phyloP scores from a whole-genome alignment of 2,888 invertebrate genomes.

The Drosophila peninsularis region DNA sequence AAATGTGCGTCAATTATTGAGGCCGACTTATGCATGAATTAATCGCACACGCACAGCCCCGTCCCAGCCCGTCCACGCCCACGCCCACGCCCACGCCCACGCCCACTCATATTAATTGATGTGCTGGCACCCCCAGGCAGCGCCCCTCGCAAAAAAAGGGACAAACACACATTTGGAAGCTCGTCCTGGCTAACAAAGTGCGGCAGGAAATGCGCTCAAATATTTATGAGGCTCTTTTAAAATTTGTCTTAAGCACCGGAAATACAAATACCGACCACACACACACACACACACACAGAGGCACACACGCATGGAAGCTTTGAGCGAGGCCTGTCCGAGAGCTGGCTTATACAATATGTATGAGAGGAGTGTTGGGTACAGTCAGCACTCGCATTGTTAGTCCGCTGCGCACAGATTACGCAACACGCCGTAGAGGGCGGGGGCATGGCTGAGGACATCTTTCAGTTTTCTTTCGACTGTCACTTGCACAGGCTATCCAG shows the following conservation, averaged over 20 bases:
- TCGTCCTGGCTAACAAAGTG: conserved; percentile 50
- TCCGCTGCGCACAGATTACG: conserved; percentile 23
- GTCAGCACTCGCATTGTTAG: conserved; percentile 59
- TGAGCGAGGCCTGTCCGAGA: conserved; percentile 19
- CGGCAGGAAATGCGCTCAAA: conserved; percentile 71
- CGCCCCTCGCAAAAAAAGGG: conserved; percentile 19
- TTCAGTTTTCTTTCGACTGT: conserved; percentile 60
- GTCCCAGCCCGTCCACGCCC: not conserved
- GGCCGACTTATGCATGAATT: conserved; percentile 63
- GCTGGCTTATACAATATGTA: conserved; percentile 60
- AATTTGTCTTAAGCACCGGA: conserved; percentile 79
- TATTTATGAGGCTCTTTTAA: conserved; percentile 76
- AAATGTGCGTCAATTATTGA: conserved; percentile 33
- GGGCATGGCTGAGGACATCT: conserved; percentile 32
- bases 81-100: conserved; percentile 5
- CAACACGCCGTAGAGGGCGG: conserved; percentile 12
- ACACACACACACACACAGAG: conserved; percentile 4
- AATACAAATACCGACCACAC: conserved; percentile 66
- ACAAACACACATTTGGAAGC: conserved; percentile 42
- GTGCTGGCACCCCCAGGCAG: conserved; percentile 28
- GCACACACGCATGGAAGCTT: not conserved
- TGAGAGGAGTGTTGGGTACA: conserved; percentile 55
- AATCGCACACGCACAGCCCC: conserved; percentile 35
- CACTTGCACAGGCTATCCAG: conserved; percentile 61
- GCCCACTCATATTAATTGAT: conserved; percentile 52